Evolutionary conservation across 2,888 invertebrate species (phyloP).

Genomic region (Philonicus albiceps): DNA sequence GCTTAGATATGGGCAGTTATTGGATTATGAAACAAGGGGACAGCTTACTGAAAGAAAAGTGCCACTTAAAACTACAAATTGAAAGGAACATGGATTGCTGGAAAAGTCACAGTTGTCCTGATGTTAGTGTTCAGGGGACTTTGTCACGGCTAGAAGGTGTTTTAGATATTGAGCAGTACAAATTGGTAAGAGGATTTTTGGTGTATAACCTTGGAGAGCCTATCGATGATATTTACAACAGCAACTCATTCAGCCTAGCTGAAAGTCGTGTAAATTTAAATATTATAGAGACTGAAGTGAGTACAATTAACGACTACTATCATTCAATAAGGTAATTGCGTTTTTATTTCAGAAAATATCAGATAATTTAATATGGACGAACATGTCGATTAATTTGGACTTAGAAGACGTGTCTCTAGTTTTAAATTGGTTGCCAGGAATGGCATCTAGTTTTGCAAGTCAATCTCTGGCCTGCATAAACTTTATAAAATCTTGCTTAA

Average conservation of each 20-base stretch:
- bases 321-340: neutral
- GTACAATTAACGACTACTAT: neutral
- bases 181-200: constrained; percentile 84
- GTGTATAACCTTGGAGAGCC: constrained; percentile 90
- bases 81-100: constrained; percentile 80
- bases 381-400: constrained; percentile 81
- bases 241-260: constrained; percentile 54
- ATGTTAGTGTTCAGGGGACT: constrained; percentile 84
- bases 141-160: constrained; percentile 85
- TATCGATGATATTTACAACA: constrained; percentile 70
- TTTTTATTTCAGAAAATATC: constrained; percentile 49
- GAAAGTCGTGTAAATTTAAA: constrained; percentile 58
- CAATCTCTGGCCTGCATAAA: constrained; percentile 82
- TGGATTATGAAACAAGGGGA: constrained; percentile 65
- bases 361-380: constrained; percentile 73
- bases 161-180: constrained; percentile 85
- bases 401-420: constrained; percentile 85
- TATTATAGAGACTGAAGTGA: constrained; percentile 52
- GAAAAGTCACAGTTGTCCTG: constrained; percentile 70
- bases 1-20: constrained; percentile 58
- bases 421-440: constrained; percentile 56
- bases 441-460: constrained; percentile 58
- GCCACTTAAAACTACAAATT: constrained; percentile 79
- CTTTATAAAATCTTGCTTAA: constrained; percentile 88
- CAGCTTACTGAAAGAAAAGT: constrained; percentile 82